phyloP scores from a whole-genome alignment of 2,888 invertebrate genomes.

The Gnatocerus cornutus region DNA sequence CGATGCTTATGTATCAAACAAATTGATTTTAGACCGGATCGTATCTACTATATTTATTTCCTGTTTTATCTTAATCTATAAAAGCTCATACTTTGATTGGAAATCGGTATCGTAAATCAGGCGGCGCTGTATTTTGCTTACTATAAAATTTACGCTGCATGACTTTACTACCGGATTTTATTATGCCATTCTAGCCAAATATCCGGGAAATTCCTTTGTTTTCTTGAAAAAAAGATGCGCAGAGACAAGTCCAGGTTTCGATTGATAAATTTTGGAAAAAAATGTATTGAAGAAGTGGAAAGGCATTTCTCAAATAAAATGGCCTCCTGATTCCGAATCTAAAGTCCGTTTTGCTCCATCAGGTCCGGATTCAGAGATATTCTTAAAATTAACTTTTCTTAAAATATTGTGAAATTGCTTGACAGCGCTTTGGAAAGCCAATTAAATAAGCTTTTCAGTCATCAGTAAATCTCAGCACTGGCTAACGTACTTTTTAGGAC shows the following conservation, averaged over 20 bases:
- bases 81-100: constrained; percentile 37
- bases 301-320: no score
- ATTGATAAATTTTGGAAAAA: constrained; percentile 4
- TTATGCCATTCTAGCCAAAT: neutral
- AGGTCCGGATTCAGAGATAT: no score
- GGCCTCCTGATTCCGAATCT: no score
- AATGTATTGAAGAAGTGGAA: no score
- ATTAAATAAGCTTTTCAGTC: no score
- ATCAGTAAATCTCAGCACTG: no score
- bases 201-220: constrained; percentile 11
- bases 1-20: constrained; percentile 57
- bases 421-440: no score
- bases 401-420: no score
- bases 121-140: constrained; percentile 29
- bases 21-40: constrained; percentile 55
- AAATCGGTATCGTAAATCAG: constrained; percentile 40
- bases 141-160: constrained; percentile 35
- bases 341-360: no score
- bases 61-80: constrained; percentile 42
- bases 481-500: no score
- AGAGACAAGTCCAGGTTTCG: constrained; percentile 3
- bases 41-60: constrained; percentile 38
- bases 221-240: neutral
- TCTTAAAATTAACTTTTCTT: no score
- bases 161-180: constrained; percentile 39